Conservation (phyloP, 1,140 invertebrate genomes). For the Drosophila kikkawai region DNA sequence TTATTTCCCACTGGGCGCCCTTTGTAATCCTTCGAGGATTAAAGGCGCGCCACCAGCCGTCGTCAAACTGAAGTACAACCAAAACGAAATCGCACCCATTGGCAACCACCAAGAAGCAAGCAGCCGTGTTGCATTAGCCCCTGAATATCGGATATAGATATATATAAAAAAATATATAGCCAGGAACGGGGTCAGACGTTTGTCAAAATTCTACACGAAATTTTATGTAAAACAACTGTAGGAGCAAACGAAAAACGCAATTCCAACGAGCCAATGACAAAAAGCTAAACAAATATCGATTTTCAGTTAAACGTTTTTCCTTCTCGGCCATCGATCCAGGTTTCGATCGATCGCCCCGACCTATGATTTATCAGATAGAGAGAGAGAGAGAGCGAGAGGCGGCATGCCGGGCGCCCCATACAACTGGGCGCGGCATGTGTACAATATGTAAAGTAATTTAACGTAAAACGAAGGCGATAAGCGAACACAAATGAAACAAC, state of each 20-base stretch:
- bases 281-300: conserved; percentile 37
- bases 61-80: conserved; percentile 78
- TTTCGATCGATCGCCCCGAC: conserved; percentile 45
- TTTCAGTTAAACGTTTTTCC: conserved; percentile 50
- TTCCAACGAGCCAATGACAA: conserved; percentile 60
- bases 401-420: conserved; percentile 23
- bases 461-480: conserved; percentile 55
- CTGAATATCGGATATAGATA: not conserved
- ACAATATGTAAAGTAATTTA: conserved; percentile 70
- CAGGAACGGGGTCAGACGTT: conserved; percentile 69
- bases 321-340: conserved; percentile 51
- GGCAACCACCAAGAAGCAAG: conserved; percentile 64
- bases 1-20: conserved; percentile 70
- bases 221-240: conserved; percentile 82
- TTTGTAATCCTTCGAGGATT: conserved; percentile 79
- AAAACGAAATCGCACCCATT: conserved; percentile 66
- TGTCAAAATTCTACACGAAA: conserved; percentile 79
- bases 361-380: conserved; percentile 50
- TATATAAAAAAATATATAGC: not conserved
- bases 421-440: conserved; percentile 52
- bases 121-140: conserved; percentile 13
- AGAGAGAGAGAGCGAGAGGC: conserved; percentile 26
- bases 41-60: conserved; percentile 58
- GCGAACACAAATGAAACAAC: conserved; percentile 69
- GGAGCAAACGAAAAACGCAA: conserved; percentile 85